phyloP scores from a whole-genome alignment of 2,888 invertebrate genomes.

The Cantharis rustica region DNA sequence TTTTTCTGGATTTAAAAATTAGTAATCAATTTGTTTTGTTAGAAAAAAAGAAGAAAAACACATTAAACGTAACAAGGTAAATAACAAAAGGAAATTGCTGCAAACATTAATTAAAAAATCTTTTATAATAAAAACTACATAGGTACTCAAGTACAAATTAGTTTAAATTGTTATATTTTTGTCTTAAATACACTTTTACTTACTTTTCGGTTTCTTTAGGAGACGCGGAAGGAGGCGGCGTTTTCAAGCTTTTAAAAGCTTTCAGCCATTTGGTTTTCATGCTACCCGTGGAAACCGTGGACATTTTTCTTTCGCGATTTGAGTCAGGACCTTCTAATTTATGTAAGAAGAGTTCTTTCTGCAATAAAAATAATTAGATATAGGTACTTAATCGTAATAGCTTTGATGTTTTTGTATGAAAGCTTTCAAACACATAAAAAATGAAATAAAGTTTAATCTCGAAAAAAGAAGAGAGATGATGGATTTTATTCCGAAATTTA shows the following conservation, averaged over 20 bases:
- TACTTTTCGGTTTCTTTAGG: slow-evolving; percentile 64
- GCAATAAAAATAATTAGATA: slow-evolving; percentile 49
- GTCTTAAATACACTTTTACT: slow-evolving; percentile 49
- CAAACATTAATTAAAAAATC: neutral
- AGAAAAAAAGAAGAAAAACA: neutral
- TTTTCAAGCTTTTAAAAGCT: slow-evolving; percentile 93
- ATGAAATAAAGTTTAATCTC: neutral
- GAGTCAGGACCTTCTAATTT: slow-evolving; percentile 71
- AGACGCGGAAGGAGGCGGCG: slow-evolving; percentile 62
- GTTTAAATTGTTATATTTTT: neutral
- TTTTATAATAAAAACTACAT: neutral
- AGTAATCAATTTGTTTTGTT: slow-evolving; percentile 24
- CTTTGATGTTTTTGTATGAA: neutral
- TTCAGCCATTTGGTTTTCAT: slow-evolving; percentile 98
- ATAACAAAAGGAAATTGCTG: neutral
- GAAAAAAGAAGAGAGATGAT: neutral
- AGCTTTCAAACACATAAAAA: neutral
- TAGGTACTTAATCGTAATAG: neutral
- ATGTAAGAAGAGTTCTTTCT: slow-evolving; percentile 85
- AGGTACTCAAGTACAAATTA: neutral
- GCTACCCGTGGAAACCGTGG: slow-evolving; percentile 81
- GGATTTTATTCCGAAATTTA: neutral
- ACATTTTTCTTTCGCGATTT: slow-evolving; percentile 81
- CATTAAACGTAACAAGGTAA: neutral
- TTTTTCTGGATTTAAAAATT: slow-evolving; percentile 58